Evolutionary conservation across 53 echinoderm and acorn worm genomes (phyloP), one percentile per base, ranked within the genome.

Genomic region (Echinometra lucunter): DNA sequence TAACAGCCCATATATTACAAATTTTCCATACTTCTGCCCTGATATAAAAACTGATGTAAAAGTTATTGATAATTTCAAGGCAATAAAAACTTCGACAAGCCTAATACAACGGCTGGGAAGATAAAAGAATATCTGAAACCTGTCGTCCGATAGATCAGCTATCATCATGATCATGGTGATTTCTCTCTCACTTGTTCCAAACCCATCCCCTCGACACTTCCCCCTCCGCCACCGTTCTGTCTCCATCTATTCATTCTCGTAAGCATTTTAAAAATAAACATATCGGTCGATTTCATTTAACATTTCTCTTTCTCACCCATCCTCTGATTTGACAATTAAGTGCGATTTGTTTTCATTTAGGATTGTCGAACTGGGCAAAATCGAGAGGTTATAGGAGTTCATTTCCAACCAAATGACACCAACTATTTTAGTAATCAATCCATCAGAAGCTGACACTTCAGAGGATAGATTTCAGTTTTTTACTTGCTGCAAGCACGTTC

Each of bases 341-440:
- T 37, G 78, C 3, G 12, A n/a, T 42, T 37, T 78, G 38, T 37
- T 40, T 42, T 78, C 78, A 40, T 78, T 5, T 78, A 42, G 78
- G 78, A 78, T 23, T 19, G 6, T 42, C 38, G 42, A 40, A 16
- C n/a, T 78, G 15, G 78, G 40, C 40, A 19, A 40, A 75, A 75
- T 75, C 38, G 21, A 40, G 40, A 75, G 75, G 75, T 75, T 75
- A 75, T 75, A 40, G 75, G 37, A 75, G 78, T 21, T 78, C 42
- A 78, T 78, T 78, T 78, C 78, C 18, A 21, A 78, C 78, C 40
- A 78, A 10, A 42, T 78, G 18, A 78, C 23, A 78, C 38, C 42
- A 6, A 78, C 78, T 78, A 40, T 78, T 78, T 38, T 78, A 75
- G 78, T 78, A 18, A 78, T 78, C 38, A 78, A 78, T 78, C 78